Evolutionary conservation across 2,797 vertebrate genomes (phyloP).

Genomic region (Uromys caudimaculatus): DNA sequence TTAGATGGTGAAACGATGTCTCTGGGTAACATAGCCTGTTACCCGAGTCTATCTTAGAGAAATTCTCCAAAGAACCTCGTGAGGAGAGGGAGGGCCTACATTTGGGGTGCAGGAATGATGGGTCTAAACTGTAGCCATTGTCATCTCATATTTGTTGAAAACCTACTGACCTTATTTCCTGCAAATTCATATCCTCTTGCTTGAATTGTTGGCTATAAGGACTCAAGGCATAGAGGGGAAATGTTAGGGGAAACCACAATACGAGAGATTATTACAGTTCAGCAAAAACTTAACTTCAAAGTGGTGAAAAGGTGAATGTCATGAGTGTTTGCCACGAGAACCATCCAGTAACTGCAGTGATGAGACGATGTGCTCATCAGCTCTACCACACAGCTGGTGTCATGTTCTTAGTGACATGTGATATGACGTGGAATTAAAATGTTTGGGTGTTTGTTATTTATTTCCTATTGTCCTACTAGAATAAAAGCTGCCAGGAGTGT

Average conservation of each 20-base stretch:
- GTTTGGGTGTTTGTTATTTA: neutral
- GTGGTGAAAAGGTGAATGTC: neutral
- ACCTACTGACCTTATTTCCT: neutral
- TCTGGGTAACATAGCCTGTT: neutral
- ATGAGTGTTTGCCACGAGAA: neutral
- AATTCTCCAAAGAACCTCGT: neutral
- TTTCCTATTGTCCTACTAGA: neutral
- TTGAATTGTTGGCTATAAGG: neutral
- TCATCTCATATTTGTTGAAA: conserved; percentile 40
- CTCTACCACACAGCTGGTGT: neutral
- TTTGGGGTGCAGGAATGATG: neutral
- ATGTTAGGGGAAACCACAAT: conserved; percentile 2
- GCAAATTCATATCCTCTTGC: neutral
- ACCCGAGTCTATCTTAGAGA: conserved; percentile 49
- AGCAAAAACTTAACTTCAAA: neutral
- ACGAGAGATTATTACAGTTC: neutral
- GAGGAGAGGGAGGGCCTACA: neutral
- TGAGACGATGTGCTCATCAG: neutral
- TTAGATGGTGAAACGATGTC: conserved; percentile 54
- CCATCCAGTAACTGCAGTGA: neutral
- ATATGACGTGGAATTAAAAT: neutral
- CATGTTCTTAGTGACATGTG: neutral
- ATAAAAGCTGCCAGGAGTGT: neutral
- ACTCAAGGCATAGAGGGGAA: neutral
- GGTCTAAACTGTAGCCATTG: neutral